phyloP scores from a whole-genome alignment of 23 tunicate genomes.

The Halocynthia roretzi region DNA sequence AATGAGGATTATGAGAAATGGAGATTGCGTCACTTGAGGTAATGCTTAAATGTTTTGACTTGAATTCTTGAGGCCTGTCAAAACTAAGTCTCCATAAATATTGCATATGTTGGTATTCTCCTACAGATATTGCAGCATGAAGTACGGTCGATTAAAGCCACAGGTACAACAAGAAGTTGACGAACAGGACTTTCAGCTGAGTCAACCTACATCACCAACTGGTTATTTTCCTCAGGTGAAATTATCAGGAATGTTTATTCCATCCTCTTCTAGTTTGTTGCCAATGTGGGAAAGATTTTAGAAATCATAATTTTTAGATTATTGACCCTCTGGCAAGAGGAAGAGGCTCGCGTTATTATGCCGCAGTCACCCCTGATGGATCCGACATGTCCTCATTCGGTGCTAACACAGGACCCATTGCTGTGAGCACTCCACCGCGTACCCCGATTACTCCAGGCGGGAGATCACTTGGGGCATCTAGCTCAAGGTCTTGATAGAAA shows the following conservation, averaged over 20 bases:
- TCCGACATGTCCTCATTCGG: conserved; percentile 23
- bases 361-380: conserved; percentile 61
- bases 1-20: conserved; percentile 77
- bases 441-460: conserved; percentile 75
- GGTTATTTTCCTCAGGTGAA: conserved; percentile 11
- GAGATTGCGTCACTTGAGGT: conserved; percentile 75
- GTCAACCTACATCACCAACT: conserved; percentile 63
- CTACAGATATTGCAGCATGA: conserved; percentile 64
- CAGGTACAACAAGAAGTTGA: conserved; percentile 69
- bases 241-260: not conserved
- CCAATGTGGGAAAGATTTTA: not conserved
- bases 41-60: not conserved
- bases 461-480: conserved; percentile 40
- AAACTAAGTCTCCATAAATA: not conserved
- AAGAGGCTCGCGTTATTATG: conserved; percentile 23
- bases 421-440: conserved; percentile 75
- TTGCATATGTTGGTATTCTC: too few species aligned
- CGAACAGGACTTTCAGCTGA: conserved; percentile 51
- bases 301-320: conserved; percentile 27
- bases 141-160: conserved; percentile 65
- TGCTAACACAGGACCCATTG: conserved; percentile 7
- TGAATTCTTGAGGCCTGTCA: not conserved
- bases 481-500: conserved; percentile 7
- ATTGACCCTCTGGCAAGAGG: conserved; percentile 61
- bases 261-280: not conserved